These are phyloP conservation scores for Ictalurus furcatus DNA, from an alignment of 2,113 vertebrate species.

Conservation along the genomic window DNA sequence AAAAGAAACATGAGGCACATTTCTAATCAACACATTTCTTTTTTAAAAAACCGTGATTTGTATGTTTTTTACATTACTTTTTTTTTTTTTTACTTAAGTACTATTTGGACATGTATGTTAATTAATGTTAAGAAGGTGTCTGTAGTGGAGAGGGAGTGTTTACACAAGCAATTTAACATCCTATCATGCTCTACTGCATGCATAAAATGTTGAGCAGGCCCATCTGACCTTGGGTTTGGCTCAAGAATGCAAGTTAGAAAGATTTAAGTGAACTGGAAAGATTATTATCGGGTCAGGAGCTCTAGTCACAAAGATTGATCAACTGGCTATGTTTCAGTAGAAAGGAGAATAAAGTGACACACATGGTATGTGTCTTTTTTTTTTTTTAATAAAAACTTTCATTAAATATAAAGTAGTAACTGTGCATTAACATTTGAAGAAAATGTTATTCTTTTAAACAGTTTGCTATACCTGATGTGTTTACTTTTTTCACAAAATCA, in stretches of 20 bases:
- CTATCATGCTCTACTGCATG: background rate
- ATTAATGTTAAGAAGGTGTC: background rate
- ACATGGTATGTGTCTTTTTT: background rate
- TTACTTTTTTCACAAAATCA: background rate
- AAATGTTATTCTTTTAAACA: background rate
- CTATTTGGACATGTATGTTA: background rate
- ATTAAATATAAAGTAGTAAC: background rate
- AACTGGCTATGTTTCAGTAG: background rate
- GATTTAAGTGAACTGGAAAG: background rate
- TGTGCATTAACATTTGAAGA: background rate
- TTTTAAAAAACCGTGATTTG: background rate
- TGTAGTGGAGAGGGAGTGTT: background rate
- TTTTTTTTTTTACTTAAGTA: background rate
- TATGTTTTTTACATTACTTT: background rate
- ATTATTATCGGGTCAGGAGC: background rate
- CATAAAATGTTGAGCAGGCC: background rate
- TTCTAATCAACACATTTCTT: background rate
- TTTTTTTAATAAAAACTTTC: background rate
- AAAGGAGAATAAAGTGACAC: background rate
- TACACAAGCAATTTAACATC: background rate
- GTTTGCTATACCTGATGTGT: background rate
- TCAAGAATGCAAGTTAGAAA: background rate
- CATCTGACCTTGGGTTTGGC: background rate
- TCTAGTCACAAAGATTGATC: background rate
- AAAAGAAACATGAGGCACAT: background rate